A percentile compares a stretch with the other conserved stretches of the same genome.
These are phyloP conservation scores for Paragorgia papillata DNA, from an alignment of 92 coral and sea anemone species.

Conservation along the genomic window DNA sequence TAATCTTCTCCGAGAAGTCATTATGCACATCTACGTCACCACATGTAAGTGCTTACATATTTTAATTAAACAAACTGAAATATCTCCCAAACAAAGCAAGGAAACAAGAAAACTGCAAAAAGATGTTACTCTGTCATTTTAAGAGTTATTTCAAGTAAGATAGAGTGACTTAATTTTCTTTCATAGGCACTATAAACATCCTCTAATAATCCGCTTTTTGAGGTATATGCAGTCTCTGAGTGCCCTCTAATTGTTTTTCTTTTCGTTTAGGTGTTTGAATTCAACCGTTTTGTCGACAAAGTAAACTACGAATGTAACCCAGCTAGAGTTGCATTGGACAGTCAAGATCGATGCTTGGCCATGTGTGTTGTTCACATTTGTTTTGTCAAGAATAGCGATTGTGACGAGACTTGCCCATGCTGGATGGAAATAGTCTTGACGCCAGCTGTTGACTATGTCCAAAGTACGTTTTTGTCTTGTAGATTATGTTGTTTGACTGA, in stretches of 20 bases:
- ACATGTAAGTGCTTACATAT: no score
- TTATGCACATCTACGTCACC: no score
- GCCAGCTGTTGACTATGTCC: slow-evolving; percentile 13
- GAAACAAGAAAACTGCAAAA: no score
- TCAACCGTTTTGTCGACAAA: neutral
- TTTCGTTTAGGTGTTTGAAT: slow-evolving; percentile 15
- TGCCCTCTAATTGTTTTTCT: neutral
- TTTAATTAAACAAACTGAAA: no score
- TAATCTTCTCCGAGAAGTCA: no score
- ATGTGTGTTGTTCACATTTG: slow-evolving; percentile 25
- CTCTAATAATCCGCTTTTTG: no score
- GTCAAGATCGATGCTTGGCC: slow-evolving; percentile 15
- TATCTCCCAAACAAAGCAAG: no score
- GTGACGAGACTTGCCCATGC: slow-evolving; percentile 17
- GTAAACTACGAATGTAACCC: slow-evolving; percentile 32
- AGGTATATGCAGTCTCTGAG: neutral
- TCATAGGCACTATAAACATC: no score
- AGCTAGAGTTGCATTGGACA: slow-evolving; percentile 9
- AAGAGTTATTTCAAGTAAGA: no score
- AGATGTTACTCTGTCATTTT: no score
- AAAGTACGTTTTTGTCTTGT: neutral
- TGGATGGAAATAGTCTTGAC: slow-evolving; percentile 29
- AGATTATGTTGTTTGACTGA: no score
- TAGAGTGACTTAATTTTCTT: no score
- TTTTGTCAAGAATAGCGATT: slow-evolving; percentile 23